Evolutionary conservation across 2,888 invertebrate species (phyloP).

Genomic region (Cosmorhoe ocellata): DNA sequence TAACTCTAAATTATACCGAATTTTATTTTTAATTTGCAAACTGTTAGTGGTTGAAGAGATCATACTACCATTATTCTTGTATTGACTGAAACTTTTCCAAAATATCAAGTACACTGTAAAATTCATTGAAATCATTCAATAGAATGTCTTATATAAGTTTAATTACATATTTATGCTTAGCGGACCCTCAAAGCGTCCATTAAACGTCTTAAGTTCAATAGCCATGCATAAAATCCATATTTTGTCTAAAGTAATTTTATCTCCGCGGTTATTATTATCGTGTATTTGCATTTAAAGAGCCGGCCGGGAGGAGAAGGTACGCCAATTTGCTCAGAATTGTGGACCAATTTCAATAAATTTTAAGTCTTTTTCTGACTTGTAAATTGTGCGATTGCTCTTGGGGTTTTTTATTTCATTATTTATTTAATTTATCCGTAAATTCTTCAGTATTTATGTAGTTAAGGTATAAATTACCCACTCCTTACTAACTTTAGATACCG

Average conservation of each 20-base stretch:
- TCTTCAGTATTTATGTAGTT: no score
- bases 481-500: no score
- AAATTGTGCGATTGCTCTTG: neutral
- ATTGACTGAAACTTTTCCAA: no score
- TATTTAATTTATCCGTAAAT: no score
- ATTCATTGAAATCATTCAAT: no score
- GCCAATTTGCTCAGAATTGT: conserved; percentile 15
- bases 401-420: neutral
- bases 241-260: conserved; percentile 35
- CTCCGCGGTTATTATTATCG: conserved; percentile 29
- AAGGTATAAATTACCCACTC: no score
- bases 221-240: conserved; percentile 32
- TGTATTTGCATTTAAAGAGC: conserved; percentile 44
- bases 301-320: conserved; percentile 2
- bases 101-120: no score
- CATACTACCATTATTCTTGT: no score
- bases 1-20: no score
- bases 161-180: conserved; percentile 11
- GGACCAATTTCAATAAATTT: conserved; percentile 18
- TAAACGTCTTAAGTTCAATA: conserved; percentile 18
- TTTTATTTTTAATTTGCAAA: no score
- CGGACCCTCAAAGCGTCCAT: conserved; percentile 1
- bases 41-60: no score
- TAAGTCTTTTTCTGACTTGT: conserved; percentile 15
- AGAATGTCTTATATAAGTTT: no score